Evolutionary conservation across 2,888 invertebrate genomes (phyloP), one percentile per base, ranked within the genome.

Genomic region (Liodrosophila aerea): DNA sequence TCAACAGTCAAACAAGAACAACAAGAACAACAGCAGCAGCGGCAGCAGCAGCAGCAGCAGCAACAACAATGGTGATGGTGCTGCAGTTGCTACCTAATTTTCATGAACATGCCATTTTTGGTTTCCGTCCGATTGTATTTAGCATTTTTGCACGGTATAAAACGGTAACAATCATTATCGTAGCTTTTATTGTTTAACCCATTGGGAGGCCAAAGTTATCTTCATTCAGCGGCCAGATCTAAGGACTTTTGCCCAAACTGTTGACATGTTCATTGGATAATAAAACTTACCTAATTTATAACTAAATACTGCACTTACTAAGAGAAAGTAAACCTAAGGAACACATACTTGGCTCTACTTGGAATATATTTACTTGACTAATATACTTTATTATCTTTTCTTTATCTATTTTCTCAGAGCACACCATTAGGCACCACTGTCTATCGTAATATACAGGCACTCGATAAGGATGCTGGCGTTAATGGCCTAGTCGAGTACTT

Each of bases 401-500:
- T 30, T 40, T 92, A n/a, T 22, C 5, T 22, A 22, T 22, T 22
- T 22, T 22, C 2, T n/a, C 91, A 97, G 96, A 91, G 96, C 71
- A 95, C 95, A 49, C 95, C 96, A 40, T 93, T 97, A 58, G 97
- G 96, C 31, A 95, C 95, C 9, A 96, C 96, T 15, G 93, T 97
- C 78, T 97, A 95, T 91, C 94, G 95, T 76, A 94, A 94, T 67
- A 93, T 97, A 60, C 92, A 93, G 63, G 96, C 97, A 0, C 91
- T 92, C 53, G 97, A 97, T 88, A 94, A 93, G 52, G 97, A 97
- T 88, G 94, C 96, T 0, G 96, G 97, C 39, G 95, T 96, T 66
- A 97, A 97, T 88, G 96, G 96, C 39, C 92, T 96, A 39, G 93
- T 97, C 1, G 97, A 97, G 87, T 97, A 97, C 90, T 95, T 94